These are phyloP conservation scores for Eulemur rufifrons DNA, from an alignment of 2,113 vertebrate genomes.

Conservation along the genomic window DNA sequence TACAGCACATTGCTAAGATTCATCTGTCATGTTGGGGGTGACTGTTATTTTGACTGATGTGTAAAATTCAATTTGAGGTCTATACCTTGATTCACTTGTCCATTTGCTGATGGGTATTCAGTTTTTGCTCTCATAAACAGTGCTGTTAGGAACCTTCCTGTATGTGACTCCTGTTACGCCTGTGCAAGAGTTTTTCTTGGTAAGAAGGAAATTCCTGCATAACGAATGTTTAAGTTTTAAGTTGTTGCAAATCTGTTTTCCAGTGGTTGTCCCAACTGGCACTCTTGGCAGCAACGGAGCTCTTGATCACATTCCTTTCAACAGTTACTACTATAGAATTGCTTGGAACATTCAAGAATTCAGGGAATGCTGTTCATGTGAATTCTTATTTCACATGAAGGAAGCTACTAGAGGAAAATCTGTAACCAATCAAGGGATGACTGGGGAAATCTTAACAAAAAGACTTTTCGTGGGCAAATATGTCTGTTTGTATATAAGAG, in stretches of 20 bases:
- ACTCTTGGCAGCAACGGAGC: neutral
- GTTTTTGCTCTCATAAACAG: neutral
- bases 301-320: neutral
- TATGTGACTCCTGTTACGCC: neutral
- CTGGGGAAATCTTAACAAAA: neutral
- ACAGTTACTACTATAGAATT: neutral
- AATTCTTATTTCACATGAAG: neutral
- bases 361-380: neutral
- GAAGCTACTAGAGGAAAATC: neutral
- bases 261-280: neutral
- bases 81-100: too few species aligned
- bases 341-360: neutral
- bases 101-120: too few species aligned
- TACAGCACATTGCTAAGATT: too few species aligned
- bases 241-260: neutral
- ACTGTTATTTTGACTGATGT: too few species aligned
- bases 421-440: neutral
- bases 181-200: neutral
- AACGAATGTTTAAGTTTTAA: neutral
- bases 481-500: neutral
- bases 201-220: neutral
- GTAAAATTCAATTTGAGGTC: too few species aligned
- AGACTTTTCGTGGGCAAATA: neutral
- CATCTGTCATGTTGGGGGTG: too few species aligned
- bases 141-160: neutral